Evolutionary conservation across 2,888 invertebrate genomes (phyloP).

Genomic region (Drosophila algonquin): DNA sequence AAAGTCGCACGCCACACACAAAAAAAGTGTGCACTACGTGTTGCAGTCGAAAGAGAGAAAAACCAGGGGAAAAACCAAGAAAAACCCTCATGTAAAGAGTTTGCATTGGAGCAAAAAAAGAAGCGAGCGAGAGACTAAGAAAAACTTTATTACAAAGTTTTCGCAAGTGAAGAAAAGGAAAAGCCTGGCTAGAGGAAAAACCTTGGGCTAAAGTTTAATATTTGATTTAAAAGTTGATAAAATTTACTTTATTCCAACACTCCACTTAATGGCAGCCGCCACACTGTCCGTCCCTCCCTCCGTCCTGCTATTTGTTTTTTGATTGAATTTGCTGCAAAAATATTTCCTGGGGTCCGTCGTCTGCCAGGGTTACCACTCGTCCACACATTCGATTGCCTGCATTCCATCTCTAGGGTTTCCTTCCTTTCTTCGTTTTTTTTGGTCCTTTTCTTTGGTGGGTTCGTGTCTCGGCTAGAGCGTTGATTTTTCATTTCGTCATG

Average conservation of each 20-base stretch:
- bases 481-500: conserved; percentile 75
- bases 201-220: conserved; percentile 67
- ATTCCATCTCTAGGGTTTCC: conserved; percentile 11
- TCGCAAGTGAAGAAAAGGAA: conserved; percentile 55
- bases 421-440: conserved; percentile 8
- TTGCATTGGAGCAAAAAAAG: conserved; percentile 50
- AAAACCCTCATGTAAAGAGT: conserved; percentile 65
- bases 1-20: conserved; percentile 56
- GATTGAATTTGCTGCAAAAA: conserved; percentile 73
- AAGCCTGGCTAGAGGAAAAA: conserved; percentile 50
- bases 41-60: conserved; percentile 47
- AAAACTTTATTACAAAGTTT: conserved; percentile 77
- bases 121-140: conserved; percentile 38
- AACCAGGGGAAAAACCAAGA: conserved; percentile 26
- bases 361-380: conserved; percentile 22
- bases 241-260: conserved; percentile 68
- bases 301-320: conserved; percentile 60
- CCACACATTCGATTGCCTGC: not conserved
- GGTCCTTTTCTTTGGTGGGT: conserved; percentile 1
- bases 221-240: conserved; percentile 78
- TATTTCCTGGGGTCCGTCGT: conserved; percentile 6
- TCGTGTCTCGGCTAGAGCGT: conserved; percentile 54
- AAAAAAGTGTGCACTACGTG: conserved; percentile 68
- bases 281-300: not conserved
- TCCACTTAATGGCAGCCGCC: conserved; percentile 53